phyloP scores from a whole-genome alignment of 2,797 vertebrate genomes.

The Eurystomus glaucurus region DNA sequence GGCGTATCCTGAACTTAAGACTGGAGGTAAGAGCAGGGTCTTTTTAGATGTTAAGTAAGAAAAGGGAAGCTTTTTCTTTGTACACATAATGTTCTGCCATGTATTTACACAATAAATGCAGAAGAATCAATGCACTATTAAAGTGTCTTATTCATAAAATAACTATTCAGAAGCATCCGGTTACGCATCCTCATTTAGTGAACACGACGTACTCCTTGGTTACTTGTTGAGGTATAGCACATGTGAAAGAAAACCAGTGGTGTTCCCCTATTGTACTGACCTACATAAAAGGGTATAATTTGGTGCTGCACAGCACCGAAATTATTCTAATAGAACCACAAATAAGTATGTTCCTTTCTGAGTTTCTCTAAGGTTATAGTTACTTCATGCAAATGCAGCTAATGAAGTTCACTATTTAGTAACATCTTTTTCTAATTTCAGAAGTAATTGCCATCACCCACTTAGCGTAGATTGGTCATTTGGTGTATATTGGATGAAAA shows the following conservation, averaged over 20 bases:
- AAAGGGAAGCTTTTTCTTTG: neutral
- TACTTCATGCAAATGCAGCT: conserved; percentile 1
- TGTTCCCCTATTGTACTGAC: neutral
- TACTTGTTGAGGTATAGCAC: neutral
- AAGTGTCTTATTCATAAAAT: neutral
- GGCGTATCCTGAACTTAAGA: neutral
- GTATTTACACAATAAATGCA: neutral
- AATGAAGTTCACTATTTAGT: neutral
- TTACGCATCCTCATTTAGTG: neutral
- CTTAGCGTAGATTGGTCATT: neutral
- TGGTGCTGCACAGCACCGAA: neutral
- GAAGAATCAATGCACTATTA: neutral
- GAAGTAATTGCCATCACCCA: neutral
- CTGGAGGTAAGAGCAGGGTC: neutral
- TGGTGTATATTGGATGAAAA: neutral
- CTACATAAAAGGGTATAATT: neutral
- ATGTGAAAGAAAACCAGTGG: neutral
- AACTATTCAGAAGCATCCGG: neutral
- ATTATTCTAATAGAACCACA: neutral
- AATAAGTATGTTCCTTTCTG: neutral
- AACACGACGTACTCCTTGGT: neutral
- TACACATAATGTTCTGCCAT: neutral
- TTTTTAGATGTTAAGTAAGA: neutral
- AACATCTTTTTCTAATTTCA: conserved; percentile 14
- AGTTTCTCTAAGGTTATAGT: neutral